A percentile compares a stretch with the other conserved stretches of the same genome.
Conservation (phyloP, 2,888 invertebrate genomes). For the Athalia rosae region DNA sequence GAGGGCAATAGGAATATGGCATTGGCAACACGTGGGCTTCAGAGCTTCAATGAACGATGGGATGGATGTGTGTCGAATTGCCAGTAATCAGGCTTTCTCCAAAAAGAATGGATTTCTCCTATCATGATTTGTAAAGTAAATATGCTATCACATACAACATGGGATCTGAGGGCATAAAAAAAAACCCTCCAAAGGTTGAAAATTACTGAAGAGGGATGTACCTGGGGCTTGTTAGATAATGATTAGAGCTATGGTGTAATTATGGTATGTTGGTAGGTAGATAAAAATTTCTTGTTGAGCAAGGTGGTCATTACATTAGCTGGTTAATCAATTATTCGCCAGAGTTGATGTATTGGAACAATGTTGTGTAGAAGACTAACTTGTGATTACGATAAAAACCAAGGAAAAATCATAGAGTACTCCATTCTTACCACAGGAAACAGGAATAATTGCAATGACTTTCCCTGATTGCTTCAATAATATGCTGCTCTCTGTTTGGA, state of each 20-base stretch:
- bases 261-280: neutral
- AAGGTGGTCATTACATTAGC: constrained; percentile 6
- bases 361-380: neutral
- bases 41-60: neutral
- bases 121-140: neutral
- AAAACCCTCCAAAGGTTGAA: neutral
- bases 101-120: no score
- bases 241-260: neutral
- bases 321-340: constrained; percentile 17
- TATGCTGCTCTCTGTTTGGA: neutral
- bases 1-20: no score
- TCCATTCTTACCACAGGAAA: neutral
- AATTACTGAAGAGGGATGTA: no score
- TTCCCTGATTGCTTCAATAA: no score
- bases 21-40: no score
- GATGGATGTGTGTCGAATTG: neutral
- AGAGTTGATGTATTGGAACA: neutral
- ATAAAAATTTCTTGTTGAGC: neutral
- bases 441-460: neutral
- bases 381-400: neutral
- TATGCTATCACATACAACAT: neutral
- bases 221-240: neutral
- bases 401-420: neutral
- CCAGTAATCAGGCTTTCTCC: constrained; percentile 1
- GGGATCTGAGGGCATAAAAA: neutral